A percentile compares a stretch with the other conserved stretches of the same genome.
Evolutionary conservation across 2,113 vertebrate species (phyloP).

Genomic region (Chaenogobius annularis): DNA sequence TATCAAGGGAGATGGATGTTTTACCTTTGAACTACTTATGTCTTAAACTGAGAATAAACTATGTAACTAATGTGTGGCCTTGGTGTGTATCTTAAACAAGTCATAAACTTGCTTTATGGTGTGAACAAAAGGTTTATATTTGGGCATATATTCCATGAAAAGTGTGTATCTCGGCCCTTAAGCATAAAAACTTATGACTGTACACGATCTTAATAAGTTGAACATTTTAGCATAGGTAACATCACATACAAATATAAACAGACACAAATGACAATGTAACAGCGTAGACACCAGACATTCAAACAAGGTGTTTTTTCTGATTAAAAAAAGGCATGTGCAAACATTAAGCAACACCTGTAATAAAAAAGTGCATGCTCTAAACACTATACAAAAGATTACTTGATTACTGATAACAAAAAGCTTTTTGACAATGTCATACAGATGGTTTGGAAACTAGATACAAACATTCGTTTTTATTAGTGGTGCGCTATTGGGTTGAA

Average conservation of each 20-base stretch:
- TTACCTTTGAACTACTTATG: constrained; percentile 44
- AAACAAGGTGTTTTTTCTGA: not conserved
- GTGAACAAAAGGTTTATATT: not conserved
- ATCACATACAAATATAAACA: not conserved
- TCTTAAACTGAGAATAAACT: constrained; percentile 58
- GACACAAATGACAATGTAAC: not conserved
- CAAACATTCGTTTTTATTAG: not conserved
- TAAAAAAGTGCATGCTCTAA: not conserved
- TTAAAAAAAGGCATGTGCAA: not conserved
- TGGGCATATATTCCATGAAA: not conserved
- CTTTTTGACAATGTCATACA: not conserved
- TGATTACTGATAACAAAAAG: not conserved
- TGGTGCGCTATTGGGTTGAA: not conserved
- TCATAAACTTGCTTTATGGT: not conserved
- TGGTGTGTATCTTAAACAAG: not conserved
- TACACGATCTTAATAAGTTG: not conserved
- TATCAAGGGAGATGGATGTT: not conserved
- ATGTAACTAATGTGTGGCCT: constrained; percentile 18
- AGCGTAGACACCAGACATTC: not conserved
- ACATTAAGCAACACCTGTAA: constrained; percentile 1
- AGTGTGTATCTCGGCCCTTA: not conserved
- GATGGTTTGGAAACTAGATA: not conserved
- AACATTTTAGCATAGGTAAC: not conserved
- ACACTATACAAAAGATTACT: not conserved
- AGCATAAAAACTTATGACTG: not conserved